Percentiles rank a stretch among this genome's conserved stretches.
Evolutionary conservation across 2,113 vertebrate species (phyloP).

Genomic region (Ctenodactylus gundi): DNA sequence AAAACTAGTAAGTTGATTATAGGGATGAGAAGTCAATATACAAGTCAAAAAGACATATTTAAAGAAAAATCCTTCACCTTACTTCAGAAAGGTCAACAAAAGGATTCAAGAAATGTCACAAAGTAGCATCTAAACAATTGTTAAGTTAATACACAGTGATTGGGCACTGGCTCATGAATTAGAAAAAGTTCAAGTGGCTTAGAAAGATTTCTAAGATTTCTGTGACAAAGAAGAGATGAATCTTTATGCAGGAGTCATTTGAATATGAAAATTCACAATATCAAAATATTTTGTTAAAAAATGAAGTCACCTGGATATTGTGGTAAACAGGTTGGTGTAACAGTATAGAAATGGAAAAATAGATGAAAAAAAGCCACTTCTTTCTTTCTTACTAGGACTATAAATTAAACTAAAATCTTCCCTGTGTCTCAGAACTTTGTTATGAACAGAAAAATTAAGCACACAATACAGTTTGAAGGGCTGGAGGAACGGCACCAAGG

Average conservation of each 20-base stretch:
- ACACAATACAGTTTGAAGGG: neutral
- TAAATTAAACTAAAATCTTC: neutral
- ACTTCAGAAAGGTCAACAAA: neutral
- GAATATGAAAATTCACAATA: neutral
- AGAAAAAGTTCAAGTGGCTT: neutral
- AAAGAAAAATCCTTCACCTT: neutral
- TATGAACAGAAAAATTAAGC: neutral
- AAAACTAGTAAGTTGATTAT: neutral
- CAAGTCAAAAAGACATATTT: neutral
- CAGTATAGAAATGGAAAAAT: neutral
- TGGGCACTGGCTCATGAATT: neutral
- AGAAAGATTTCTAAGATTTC: neutral
- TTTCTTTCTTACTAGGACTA: neutral
- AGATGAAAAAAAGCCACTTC: neutral
- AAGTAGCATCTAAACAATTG: neutral
- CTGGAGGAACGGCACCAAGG: no score
- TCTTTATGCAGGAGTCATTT: neutral
- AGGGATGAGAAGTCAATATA: neutral
- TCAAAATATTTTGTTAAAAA: conserved; percentile 18
- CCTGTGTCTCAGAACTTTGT: neutral
- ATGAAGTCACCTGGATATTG: neutral
- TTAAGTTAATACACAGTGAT: neutral
- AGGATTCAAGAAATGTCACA: neutral
- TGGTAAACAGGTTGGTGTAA: neutral
- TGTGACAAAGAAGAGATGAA: neutral